phyloP scores from a whole-genome alignment of 1,140 invertebrate species.

The Eciton burchellii region DNA sequence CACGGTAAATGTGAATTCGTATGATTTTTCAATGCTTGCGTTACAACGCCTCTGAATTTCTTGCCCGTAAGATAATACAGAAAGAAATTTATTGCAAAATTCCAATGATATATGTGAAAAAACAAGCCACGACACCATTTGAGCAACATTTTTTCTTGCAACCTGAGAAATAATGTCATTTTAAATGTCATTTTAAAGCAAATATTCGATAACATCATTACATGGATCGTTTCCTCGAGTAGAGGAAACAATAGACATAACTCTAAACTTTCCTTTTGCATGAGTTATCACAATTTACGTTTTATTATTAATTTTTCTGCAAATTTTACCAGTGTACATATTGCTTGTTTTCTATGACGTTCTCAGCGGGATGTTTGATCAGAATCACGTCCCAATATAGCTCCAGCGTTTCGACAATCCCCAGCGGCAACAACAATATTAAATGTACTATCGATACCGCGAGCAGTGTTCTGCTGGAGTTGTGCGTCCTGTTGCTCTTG shows the following conservation, averaged over 20 bases:
- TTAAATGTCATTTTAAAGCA: not conserved
- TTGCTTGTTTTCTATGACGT: constrained; percentile 61
- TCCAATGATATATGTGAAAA: constrained; percentile 79
- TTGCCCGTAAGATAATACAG: constrained; percentile 78
- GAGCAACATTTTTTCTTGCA: constrained; percentile 78
- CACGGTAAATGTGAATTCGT: constrained; percentile 60
- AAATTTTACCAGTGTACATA: constrained; percentile 76
- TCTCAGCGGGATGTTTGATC: constrained; percentile 67
- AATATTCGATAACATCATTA: not conserved
- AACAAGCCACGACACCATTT: constrained; percentile 78
- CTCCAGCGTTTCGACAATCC: constrained; percentile 80
- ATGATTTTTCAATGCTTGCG: constrained; percentile 61
- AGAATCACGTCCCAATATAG: constrained; percentile 80
- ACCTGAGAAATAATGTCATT: constrained; percentile 65
- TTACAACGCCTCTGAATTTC: constrained; percentile 74
- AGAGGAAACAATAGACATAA: constrained; percentile 2
- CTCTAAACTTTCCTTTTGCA: not conserved
- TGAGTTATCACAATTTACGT: not conserved
- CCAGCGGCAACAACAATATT: constrained; percentile 79
- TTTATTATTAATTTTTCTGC: not conserved
- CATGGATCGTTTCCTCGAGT: not conserved
- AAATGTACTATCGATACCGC: constrained; percentile 80
- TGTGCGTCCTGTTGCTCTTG: constrained; percentile 63
- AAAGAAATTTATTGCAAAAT: constrained; percentile 79
- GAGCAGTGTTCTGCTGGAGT: constrained; percentile 73